A percentile compares a stretch with the other conserved stretches of the same genome.
These are phyloP conservation scores for Ormyrus rosae DNA, from an alignment of 2,888 invertebrate species.

Conservation along the genomic window DNA sequence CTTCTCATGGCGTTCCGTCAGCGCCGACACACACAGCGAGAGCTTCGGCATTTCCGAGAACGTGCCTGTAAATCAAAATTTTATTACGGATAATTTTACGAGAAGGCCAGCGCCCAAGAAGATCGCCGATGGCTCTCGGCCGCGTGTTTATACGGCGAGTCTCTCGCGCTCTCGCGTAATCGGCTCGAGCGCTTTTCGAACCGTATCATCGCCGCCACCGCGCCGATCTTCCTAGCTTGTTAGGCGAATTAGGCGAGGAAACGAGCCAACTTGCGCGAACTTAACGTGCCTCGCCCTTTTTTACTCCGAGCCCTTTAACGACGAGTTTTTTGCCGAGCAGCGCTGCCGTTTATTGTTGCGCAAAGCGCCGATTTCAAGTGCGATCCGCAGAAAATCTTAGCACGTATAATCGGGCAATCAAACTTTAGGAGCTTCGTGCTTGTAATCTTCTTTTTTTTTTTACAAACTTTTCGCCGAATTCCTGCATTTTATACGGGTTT, in stretches of 20 bases:
- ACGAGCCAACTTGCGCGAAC: constrained; percentile 8
- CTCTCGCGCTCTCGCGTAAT: constrained; percentile 3
- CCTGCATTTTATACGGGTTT: not conserved
- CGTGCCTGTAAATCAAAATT: constrained; percentile 70
- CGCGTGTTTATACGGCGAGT: constrained; percentile 22
- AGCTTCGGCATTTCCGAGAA: constrained; percentile 65
- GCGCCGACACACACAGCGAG: not conserved
- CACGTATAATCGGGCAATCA: not conserved
- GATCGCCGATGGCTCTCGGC: constrained; percentile 54
- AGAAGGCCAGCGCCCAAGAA: constrained; percentile 58
- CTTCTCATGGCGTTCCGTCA: not conserved
- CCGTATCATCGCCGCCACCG: not conserved
- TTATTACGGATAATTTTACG: constrained; percentile 74
- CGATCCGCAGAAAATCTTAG: constrained; percentile 5
- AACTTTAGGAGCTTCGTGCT: not conserved
- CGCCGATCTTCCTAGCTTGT: not conserved
- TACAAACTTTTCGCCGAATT: constrained; percentile 1
- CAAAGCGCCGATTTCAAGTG: not conserved
- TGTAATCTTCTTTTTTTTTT: not conserved
- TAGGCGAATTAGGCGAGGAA: constrained; percentile 20
- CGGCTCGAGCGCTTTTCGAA: no score
- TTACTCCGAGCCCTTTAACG: constrained; percentile 1
- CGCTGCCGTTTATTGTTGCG: not conserved
- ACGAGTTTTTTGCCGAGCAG: not conserved
- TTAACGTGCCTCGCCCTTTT: constrained; percentile 3